phyloP scores from a whole-genome alignment of 2,797 vertebrate genomes.

The Rhynchotus rufescens region DNA sequence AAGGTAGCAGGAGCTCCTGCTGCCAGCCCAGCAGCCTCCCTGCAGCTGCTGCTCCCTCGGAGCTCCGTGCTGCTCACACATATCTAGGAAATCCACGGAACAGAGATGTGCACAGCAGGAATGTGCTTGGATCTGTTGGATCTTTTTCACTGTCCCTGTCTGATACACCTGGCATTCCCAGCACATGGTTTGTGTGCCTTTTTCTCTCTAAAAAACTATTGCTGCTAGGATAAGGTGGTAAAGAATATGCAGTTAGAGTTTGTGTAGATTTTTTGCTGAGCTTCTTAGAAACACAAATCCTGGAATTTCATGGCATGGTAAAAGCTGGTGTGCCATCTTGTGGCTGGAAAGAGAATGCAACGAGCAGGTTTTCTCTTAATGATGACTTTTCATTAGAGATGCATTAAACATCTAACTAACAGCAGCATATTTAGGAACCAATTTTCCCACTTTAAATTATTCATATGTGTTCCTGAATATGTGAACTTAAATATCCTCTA shows the following conservation, averaged over 20 bases:
- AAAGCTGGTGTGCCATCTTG: slow-evolving; percentile 76
- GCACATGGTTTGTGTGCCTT: rapidly evolving
- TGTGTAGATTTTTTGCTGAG: rapidly evolving
- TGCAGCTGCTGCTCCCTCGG: background rate
- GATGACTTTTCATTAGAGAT: background rate
- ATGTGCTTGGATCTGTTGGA: too few relatives aligned
- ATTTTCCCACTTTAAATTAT: background rate
- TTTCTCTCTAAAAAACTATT: background rate
- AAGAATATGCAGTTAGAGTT: background rate
- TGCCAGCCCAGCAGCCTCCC: background rate
- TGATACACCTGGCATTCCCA: rapidly evolving
- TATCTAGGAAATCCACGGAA: background rate
- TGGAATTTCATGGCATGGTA: background rate
- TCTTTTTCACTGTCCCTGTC: background rate
- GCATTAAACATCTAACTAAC: background rate
- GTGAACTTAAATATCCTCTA: background rate
- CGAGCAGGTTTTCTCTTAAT: background rate
- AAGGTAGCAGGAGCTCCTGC: background rate
- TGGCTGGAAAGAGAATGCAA: slow-evolving; percentile 58
- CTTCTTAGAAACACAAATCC: rapidly evolving
- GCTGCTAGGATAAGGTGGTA: background rate
- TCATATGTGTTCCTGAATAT: background rate
- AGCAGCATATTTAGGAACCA: background rate
- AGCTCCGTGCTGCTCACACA: background rate
- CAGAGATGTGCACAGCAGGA: rapidly evolving